phyloP scores from a whole-genome alignment of 2,888 invertebrate genomes.

The Hermaeophaga mercurialis region DNA sequence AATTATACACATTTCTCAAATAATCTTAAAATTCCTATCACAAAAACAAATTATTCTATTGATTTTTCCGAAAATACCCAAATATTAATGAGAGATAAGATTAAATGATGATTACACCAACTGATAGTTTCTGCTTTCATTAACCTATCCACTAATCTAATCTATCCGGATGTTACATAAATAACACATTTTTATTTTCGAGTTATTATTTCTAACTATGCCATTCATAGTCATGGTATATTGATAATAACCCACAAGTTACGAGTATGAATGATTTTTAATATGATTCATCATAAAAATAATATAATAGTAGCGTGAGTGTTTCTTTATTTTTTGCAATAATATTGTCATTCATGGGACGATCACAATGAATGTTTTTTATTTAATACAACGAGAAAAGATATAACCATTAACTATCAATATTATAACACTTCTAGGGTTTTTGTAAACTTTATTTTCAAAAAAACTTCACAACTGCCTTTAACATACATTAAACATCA shows the following conservation, averaged over 20 bases:
- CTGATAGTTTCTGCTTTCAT: slow-evolving; percentile 7
- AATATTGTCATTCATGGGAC: neutral
- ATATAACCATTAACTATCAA: too few species aligned
- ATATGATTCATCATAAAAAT: neutral
- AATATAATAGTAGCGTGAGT: neutral
- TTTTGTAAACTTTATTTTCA: too few species aligned
- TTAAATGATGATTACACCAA: neutral
- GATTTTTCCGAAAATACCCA: slow-evolving; percentile 4
- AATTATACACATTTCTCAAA: neutral
- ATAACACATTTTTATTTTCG: neutral
- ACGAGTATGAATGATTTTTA: neutral
- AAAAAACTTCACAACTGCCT: too few species aligned
- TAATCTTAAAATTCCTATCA: neutral
- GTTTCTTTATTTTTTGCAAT: neutral
- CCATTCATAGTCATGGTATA: slow-evolving; percentile 3
- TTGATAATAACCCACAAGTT: neutral
- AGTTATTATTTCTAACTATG: neutral
- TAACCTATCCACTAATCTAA: slow-evolving; percentile 10
- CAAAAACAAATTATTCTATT: neutral
- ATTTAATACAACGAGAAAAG: too few species aligned
- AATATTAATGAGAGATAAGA: neutral
- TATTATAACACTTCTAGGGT: too few species aligned
- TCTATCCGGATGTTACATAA: slow-evolving; percentile 5
- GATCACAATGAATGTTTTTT: neutral
- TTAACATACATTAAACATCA: too few species aligned